A percentile compares a stretch with the other conserved stretches of the same genome.
These are phyloP conservation scores for Oncorhynchus masou DNA, from an alignment of 2,113 vertebrate genomes.

Conservation along the genomic window DNA sequence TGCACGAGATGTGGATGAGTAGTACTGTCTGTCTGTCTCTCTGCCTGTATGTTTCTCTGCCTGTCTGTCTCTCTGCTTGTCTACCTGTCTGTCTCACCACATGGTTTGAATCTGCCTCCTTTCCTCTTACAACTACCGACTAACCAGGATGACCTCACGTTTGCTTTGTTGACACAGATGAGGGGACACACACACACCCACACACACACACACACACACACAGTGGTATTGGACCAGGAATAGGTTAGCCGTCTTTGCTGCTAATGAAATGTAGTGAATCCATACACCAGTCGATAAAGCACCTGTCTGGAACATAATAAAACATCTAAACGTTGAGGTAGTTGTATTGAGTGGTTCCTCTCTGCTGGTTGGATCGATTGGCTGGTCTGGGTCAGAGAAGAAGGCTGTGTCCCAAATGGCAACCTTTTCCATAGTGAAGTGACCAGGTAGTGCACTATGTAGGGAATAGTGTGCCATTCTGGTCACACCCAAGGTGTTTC, in stretches of 20 bases:
- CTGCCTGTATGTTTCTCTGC: conserved; percentile 5
- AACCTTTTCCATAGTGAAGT: conserved; percentile 21
- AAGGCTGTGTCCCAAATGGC: not conserved
- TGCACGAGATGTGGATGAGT: not conserved
- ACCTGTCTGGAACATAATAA: conserved; percentile 18
- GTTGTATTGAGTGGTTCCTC: conserved; percentile 52
- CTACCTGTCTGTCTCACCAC: conserved; percentile 6
- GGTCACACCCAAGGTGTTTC: too few species aligned
- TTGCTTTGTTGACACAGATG: not conserved
- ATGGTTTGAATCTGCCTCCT: conserved; percentile 8
- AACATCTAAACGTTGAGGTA: conserved; percentile 15
- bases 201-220: too few species aligned
- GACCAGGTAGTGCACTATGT: too few species aligned
- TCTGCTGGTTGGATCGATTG: conserved; percentile 47
- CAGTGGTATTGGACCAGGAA: not conserved
- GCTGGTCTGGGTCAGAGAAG: conserved; percentile 55
- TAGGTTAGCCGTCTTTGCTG: not conserved
- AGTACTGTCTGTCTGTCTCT: not conserved
- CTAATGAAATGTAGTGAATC: not conserved
- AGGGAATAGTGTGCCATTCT: too few species aligned
- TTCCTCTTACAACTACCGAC: conserved; percentile 17
- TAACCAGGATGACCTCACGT: not conserved
- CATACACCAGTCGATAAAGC: conserved; percentile 46
- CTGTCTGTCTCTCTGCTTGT: conserved; percentile 6
- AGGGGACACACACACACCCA: not conserved